A percentile compares a stretch with the other conserved stretches of the same genome.
These are phyloP conservation scores for Pogonocichla stellata DNA, from an alignment of 2,113 vertebrate genomes.

Conservation along the genomic window DNA sequence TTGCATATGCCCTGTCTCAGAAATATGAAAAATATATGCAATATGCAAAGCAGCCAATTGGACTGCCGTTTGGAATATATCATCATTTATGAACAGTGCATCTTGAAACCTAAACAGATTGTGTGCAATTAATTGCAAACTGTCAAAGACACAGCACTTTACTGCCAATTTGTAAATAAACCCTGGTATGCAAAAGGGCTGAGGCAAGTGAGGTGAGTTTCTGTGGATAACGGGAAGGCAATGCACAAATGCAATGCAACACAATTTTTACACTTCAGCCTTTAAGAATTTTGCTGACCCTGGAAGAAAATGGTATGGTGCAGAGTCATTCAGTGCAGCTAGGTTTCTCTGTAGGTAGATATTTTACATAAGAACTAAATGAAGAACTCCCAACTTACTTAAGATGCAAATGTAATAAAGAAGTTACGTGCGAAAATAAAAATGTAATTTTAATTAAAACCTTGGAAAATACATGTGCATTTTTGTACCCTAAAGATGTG, in stretches of 20 bases:
- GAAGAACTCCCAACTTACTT: background rate
- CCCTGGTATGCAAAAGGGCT: background rate
- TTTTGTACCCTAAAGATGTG: background rate
- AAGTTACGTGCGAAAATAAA: background rate
- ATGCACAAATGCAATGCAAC: background rate
- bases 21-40: conserved; percentile 55
- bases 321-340: background rate
- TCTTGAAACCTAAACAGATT: conserved; percentile 56
- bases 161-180: conserved; percentile 54
- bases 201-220: background rate
- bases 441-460: background rate
- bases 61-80: conserved; percentile 42
- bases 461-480: background rate
- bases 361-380: background rate
- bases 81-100: conserved; percentile 33
- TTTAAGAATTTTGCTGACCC: conserved; percentile 31
- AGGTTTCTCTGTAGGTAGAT: background rate
- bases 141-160: conserved; percentile 39
- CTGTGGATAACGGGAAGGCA: background rate
- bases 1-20: conserved; percentile 24
- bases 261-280: conserved; percentile 6
- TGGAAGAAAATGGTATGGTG: background rate
- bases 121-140: conserved; percentile 53
- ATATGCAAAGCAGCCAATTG: conserved; percentile 52
- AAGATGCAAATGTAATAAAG: background rate